phyloP scores from a whole-genome alignment of 2,797 vertebrate species.

The Ibycter americanus region DNA sequence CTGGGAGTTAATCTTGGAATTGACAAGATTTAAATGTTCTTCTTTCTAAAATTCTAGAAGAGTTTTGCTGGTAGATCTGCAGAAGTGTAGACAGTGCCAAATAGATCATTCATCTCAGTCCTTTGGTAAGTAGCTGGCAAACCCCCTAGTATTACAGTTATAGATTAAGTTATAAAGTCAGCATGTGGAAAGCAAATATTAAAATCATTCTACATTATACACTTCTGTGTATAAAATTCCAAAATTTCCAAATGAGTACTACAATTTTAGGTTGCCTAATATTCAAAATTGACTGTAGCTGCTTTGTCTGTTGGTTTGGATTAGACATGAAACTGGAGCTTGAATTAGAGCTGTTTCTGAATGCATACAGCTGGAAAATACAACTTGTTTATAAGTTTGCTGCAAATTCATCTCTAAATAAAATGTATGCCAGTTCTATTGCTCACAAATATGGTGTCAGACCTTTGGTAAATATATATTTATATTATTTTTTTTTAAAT shows the following conservation, averaged over 20 bases:
- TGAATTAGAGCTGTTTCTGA: neutral
- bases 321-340: neutral
- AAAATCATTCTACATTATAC: rapidly evolving
- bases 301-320: neutral
- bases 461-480: neutral
- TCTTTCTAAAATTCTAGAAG: neutral
- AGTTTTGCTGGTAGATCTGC: neutral
- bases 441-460: neutral
- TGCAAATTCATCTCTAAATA: neutral
- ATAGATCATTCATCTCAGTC: neutral
- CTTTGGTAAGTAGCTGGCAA: neutral
- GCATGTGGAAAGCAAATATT: neutral
- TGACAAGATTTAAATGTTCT: neutral
- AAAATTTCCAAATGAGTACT: neutral
- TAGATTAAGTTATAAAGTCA: neutral
- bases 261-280: neutral
- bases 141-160: neutral
- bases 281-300: neutral
- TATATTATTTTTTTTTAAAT: neutral
- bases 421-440: neutral
- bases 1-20: neutral
- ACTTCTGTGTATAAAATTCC: neutral
- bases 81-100: neutral
- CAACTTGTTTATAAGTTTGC: neutral
- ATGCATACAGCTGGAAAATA: neutral